A percentile compares a stretch with the other conserved stretches of the same genome.
phyloP scores from a whole-genome alignment of 2,797 vertebrate species.

The Cyclopterus lumpus region DNA sequence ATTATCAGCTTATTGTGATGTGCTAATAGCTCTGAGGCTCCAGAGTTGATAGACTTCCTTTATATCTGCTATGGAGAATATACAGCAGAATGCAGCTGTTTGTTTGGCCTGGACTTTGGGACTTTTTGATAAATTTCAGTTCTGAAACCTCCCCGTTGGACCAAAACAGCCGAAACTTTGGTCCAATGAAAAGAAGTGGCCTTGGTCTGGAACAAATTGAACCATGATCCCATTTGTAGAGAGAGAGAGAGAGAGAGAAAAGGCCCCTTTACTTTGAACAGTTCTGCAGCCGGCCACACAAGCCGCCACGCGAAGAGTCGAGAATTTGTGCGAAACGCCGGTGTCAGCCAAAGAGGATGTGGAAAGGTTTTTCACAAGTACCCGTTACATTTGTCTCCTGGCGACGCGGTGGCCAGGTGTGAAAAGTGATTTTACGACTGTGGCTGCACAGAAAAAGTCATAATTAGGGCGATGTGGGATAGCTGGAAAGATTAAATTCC shows the following conservation, averaged over 20 bases:
- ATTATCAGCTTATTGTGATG: conserved; percentile 12
- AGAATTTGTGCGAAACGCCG: neutral
- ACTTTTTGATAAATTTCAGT: neutral
- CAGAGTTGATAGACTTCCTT: neutral
- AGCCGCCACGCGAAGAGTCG: neutral
- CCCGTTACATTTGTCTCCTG: conserved; percentile 14
- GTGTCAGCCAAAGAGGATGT: conserved; percentile 11
- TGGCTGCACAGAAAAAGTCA: neutral
- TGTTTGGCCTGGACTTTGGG: too few relatives aligned
- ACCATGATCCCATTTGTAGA: too few relatives aligned
- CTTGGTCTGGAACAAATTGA: neutral
- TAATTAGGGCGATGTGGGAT: conserved; percentile 16
- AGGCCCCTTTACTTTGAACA: too few relatives aligned
- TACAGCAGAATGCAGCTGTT: neutral
- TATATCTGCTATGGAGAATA: too few relatives aligned
- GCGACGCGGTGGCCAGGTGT: conserved; percentile 15
- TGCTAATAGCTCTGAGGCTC: neutral
- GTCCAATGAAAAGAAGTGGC: neutral
- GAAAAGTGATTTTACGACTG: conserved; percentile 24
- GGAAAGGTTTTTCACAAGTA: conserved; percentile 26
- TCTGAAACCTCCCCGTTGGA: neutral
- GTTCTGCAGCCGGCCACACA: neutral
- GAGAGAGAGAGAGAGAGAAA: too few relatives aligned
- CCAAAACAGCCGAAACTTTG: neutral
- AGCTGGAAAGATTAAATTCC: conserved; percentile 13